These are phyloP conservation scores for Lucifuga dentata DNA, from an alignment of 2,113 vertebrate genomes.

Conservation along the genomic window DNA sequence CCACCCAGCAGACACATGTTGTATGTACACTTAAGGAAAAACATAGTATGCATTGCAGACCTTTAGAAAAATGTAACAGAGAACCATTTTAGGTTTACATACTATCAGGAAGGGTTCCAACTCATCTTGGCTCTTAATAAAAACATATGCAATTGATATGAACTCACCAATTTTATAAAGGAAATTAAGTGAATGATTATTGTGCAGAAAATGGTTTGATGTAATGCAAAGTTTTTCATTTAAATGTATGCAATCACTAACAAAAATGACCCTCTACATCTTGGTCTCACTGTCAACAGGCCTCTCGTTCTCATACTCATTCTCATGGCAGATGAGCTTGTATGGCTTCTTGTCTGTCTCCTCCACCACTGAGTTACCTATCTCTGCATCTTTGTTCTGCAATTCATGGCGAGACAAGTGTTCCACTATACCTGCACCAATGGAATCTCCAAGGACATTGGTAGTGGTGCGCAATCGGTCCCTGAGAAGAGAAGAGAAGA, in stretches of 20 bases:
- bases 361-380: constrained; percentile 92
- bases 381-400: constrained; percentile 85
- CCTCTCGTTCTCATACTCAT: constrained; percentile 85
- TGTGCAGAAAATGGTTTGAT: constrained; percentile 20
- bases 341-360: constrained; percentile 94
- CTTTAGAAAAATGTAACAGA: constrained; percentile 22
- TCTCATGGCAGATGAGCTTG: constrained; percentile 90
- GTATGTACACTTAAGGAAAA: constrained; percentile 15
- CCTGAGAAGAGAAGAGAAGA: constrained; percentile 71
- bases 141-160: constrained; percentile 34
- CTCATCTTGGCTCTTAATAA: constrained; percentile 42
- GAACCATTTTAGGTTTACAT: constrained; percentile 30
- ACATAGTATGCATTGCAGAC: constrained; percentile 14
- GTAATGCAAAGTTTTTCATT: constrained; percentile 13
- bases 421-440: constrained; percentile 94
- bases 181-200: not conserved
- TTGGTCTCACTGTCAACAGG: constrained; percentile 89
- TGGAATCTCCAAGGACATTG: constrained; percentile 95
- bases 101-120: constrained; percentile 12
- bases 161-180: constrained; percentile 9
- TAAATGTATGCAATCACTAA: not conserved
- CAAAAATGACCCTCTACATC: constrained; percentile 85
- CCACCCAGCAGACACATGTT: constrained; percentile 6
- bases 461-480: constrained; percentile 95
- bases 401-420: constrained; percentile 93